phyloP scores from a whole-genome alignment of 2,113 vertebrate species.

The Prionailurus viverrinus region DNA sequence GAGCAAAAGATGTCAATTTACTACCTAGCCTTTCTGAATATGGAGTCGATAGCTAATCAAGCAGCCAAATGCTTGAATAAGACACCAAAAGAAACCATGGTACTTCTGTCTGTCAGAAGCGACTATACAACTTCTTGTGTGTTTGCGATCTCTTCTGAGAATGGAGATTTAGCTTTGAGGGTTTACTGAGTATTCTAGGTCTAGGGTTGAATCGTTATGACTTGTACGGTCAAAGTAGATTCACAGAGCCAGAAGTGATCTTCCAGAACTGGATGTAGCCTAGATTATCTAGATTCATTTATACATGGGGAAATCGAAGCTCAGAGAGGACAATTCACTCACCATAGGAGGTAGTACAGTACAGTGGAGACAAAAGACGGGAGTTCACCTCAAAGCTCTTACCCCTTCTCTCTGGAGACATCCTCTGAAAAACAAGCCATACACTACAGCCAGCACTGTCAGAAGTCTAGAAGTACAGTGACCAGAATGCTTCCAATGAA shows the following conservation, averaged over 20 bases:
- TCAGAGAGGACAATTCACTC: neutral
- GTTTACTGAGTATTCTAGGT: neutral
- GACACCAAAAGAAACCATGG: neutral
- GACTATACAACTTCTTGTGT: neutral
- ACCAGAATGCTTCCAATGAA: neutral
- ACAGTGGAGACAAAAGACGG: neutral
- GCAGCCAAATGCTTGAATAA: neutral
- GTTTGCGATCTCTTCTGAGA: neutral
- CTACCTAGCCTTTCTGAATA: neutral
- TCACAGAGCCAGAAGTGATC: neutral
- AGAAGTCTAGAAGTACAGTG: neutral
- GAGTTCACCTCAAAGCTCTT: neutral
- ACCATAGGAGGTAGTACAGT: neutral
- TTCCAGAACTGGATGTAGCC: neutral
- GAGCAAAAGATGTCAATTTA: neutral
- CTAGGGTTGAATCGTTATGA: neutral
- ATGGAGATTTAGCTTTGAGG: neutral
- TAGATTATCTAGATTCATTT: neutral
- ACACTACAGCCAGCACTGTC: fast-evolving
- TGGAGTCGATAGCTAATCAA: neutral
- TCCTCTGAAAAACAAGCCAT: neutral
- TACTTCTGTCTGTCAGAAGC: neutral
- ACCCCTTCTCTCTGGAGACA: neutral
- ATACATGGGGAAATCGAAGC: neutral
- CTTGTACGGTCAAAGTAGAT: neutral